These are phyloP conservation scores for Drosophila anomelani DNA, from an alignment of 2,888 invertebrate genomes.

Conservation along the genomic window DNA sequence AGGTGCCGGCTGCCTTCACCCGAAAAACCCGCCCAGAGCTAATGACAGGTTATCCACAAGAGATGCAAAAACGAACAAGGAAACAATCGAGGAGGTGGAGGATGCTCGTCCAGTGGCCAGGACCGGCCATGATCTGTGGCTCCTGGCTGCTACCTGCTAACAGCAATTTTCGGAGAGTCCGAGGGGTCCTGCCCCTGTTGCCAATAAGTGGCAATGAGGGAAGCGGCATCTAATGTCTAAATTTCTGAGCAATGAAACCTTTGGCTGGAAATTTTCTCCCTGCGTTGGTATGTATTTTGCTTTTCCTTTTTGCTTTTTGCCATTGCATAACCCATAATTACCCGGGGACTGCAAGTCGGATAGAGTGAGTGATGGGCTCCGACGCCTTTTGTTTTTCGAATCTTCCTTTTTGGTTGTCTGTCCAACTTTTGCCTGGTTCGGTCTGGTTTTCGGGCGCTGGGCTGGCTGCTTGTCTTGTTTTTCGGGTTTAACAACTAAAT, in stretches of 20 bases:
- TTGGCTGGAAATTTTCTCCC: conserved; percentile 36
- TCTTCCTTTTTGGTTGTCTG: conserved; percentile 33
- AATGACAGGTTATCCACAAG: conserved; percentile 77
- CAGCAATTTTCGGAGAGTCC: conserved; percentile 50
- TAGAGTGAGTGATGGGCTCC: conserved; percentile 60
- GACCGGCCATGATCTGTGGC: conserved; percentile 62
- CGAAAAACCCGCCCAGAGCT: conserved; percentile 51
- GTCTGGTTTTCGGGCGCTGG: conserved; percentile 29
- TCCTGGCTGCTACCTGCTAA: conserved; percentile 72
- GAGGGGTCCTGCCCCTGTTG: conserved; percentile 57
- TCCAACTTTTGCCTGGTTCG: conserved; percentile 36
- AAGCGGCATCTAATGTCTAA: conserved; percentile 78
- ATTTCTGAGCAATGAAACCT: conserved; percentile 60
- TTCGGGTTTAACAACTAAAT: conserved; percentile 81
- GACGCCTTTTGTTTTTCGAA: conserved; percentile 70
- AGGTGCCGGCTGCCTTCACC: conserved; percentile 21
- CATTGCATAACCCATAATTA: conserved; percentile 76
- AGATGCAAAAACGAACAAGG: conserved; percentile 66
- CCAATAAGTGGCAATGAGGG: conserved; percentile 74
- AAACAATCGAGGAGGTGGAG: not conserved
- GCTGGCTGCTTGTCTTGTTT: conserved; percentile 66
- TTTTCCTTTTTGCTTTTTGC: conserved; percentile 47
- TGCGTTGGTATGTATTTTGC: conserved; percentile 31
- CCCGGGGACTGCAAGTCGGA: conserved; percentile 41
- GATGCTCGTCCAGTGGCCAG: conserved; percentile 41